These are phyloP conservation scores for Archivesica marissinica DNA, from an alignment of 1,140 invertebrate species.

Conservation along the genomic window DNA sequence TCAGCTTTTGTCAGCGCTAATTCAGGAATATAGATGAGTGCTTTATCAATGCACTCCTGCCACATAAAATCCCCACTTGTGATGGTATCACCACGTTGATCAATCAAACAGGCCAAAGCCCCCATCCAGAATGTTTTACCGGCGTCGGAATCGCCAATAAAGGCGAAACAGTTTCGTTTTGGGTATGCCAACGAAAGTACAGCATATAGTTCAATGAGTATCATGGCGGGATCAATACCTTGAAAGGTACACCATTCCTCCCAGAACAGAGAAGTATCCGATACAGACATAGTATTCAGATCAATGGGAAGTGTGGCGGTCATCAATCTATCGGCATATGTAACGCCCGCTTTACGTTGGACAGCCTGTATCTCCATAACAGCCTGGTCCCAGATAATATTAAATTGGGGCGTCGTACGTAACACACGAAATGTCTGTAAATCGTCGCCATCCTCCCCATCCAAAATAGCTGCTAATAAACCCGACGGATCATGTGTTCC, in stretches of 20 bases:
- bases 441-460: neutral
- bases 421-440: neutral
- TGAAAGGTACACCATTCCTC: neutral
- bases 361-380: neutral
- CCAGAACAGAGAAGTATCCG: neutral
- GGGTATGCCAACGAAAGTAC: neutral
- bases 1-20: too few species aligned
- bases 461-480: neutral
- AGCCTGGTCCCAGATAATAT: neutral
- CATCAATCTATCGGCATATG: neutral
- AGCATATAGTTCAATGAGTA: neutral
- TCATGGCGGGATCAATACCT: neutral
- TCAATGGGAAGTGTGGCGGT: neutral
- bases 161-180: neutral
- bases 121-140: too few species aligned
- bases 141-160: too few species aligned
- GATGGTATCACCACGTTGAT: too few species aligned
- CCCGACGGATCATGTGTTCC: neutral
- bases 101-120: too few species aligned
- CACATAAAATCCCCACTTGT: too few species aligned
- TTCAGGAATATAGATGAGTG: too few species aligned
- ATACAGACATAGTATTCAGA: neutral
- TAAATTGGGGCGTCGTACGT: neutral
- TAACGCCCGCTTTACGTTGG: neutral
- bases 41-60: too few species aligned